Evolutionary conservation across 2,797 vertebrate genomes (phyloP).

Genomic region (Tokudaia tokunoshimensis): DNA sequence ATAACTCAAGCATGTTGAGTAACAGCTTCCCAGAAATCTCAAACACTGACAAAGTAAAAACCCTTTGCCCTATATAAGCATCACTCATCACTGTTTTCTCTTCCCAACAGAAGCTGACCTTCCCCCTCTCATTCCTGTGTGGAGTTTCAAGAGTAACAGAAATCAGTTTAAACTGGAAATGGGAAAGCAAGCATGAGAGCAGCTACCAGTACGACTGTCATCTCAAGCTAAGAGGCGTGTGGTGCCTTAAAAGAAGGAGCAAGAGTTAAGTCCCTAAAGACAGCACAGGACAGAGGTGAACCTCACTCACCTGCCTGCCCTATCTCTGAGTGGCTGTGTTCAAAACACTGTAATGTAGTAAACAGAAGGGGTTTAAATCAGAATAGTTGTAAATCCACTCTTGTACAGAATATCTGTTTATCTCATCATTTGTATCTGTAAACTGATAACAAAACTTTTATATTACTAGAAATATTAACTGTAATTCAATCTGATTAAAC

Average conservation of each 20-base stretch:
- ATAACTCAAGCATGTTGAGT: slow-evolving; percentile 21
- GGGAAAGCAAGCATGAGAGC: neutral
- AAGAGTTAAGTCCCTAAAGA: slow-evolving; percentile 44
- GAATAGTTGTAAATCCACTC: slow-evolving; percentile 34
- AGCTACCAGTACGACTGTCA: neutral
- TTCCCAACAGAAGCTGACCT: neutral
- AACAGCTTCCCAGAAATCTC: slow-evolving; percentile 28
- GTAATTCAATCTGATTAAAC: slow-evolving; percentile 10
- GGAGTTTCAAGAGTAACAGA: slow-evolving; percentile 28
- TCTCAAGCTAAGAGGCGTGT: neutral
- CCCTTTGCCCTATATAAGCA: neutral
- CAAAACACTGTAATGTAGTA: neutral
- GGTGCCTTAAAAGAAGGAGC: neutral
- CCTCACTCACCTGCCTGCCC: neutral
- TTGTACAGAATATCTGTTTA: slow-evolving; percentile 23
- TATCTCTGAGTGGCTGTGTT: neutral
- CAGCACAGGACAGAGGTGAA: neutral
- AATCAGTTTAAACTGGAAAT: slow-evolving; percentile 26
- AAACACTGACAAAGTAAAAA: slow-evolving; percentile 30
- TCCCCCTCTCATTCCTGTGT: neutral
- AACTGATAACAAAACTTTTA: slow-evolving; percentile 32
- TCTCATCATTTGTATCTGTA: neutral
- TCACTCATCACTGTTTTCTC: slow-evolving; percentile 37
- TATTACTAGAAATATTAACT: slow-evolving; percentile 30
- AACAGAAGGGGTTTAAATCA: neutral